Evolutionary conservation across 2,797 vertebrate genomes (phyloP).

Genomic region (Artibeus lituratus): DNA sequence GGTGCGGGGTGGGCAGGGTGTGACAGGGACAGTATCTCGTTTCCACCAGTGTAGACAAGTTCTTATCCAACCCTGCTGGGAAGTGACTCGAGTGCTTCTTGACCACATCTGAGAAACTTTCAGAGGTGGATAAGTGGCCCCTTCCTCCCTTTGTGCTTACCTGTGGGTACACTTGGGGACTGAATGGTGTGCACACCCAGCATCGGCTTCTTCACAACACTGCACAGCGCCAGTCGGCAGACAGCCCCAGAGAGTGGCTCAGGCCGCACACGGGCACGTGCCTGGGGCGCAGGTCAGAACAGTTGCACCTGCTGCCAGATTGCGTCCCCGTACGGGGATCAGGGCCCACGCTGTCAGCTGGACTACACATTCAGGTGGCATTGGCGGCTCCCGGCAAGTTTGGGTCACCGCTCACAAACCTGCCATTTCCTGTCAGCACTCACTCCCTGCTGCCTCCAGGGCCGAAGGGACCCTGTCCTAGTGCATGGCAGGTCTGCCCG

Average conservation of each 20-base stretch:
- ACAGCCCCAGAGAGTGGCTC: background rate
- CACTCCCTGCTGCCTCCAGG: background rate
- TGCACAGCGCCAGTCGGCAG: background rate
- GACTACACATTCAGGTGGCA: background rate
- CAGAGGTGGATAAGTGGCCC: background rate
- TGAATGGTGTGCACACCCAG: background rate
- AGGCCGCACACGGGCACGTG: background rate
- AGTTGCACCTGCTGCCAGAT: fast-evolving
- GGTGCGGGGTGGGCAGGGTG: too few relatives aligned
- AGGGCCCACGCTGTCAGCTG: background rate
- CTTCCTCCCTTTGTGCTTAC: background rate
- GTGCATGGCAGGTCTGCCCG: background rate
- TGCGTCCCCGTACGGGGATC: background rate
- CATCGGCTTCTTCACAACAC: background rate
- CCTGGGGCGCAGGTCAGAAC: background rate
- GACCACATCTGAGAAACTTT: background rate
- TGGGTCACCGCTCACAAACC: background rate
- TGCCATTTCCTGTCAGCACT: background rate
- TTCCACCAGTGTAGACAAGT: background rate
- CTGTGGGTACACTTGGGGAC: background rate
- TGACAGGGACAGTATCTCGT: background rate
- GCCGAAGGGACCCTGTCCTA: background rate
- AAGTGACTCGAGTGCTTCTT: background rate
- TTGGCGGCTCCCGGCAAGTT: background rate
- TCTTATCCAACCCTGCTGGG: background rate